These are phyloP conservation scores for Ceyx melanurus DNA, from an alignment of 2,113 vertebrate genomes.

Conservation along the genomic window DNA sequence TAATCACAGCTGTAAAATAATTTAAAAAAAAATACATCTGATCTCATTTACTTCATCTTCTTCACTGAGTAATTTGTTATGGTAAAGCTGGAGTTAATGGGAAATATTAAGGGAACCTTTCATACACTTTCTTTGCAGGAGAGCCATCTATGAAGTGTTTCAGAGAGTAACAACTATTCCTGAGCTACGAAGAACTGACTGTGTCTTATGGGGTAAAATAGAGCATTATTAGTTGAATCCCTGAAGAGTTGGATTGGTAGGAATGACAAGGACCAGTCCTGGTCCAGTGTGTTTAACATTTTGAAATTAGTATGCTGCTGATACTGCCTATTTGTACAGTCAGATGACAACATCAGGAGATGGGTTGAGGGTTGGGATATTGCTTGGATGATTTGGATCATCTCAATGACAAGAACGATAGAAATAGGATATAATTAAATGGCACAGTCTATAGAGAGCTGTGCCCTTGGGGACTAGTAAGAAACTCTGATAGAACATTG, in stretches of 20 bases:
- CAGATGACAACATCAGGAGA: neutral
- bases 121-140: neutral
- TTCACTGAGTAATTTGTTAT: neutral
- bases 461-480: neutral
- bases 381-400: neutral
- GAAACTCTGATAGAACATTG: neutral
- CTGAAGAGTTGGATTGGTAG: neutral
- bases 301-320: neutral
- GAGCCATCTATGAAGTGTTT: neutral
- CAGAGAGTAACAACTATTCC: neutral
- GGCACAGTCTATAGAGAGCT: neutral
- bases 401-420: neutral
- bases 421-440: neutral
- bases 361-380: neutral
- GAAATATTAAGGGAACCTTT: neutral
- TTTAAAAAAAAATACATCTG: neutral
- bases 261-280: neutral
- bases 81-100: neutral
- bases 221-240: neutral
- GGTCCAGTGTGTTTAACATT: neutral
- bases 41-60: neutral
- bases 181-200: neutral
- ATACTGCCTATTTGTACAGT: neutral
- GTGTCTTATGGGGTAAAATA: neutral
- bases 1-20: neutral